phyloP scores from a whole-genome alignment of 2,797 vertebrate species.

The Stomatorhinus walkeri region DNA sequence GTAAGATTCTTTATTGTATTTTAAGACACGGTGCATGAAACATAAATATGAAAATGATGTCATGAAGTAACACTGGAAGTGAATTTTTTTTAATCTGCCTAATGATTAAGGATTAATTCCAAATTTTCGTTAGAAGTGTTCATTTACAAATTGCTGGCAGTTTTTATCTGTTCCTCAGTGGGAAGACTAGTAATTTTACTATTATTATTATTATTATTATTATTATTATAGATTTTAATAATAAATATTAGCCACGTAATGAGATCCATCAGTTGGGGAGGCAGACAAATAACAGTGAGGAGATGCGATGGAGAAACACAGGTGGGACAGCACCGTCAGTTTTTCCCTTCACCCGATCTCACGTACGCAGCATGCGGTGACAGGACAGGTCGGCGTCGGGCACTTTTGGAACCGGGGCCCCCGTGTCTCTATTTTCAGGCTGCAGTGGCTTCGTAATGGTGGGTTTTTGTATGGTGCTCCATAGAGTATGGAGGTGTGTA shows the following conservation, averaged over 20 bases:
- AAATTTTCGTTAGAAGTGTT: not conserved
- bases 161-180: not conserved
- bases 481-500: not conserved
- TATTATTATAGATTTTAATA: not conserved
- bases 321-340: not conserved
- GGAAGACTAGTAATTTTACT: not conserved
- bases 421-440: not conserved
- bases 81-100: not conserved
- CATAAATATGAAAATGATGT: not conserved
- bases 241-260: not conserved
- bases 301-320: not conserved
- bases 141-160: not conserved
- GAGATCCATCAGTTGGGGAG: not conserved
- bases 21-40: not conserved
- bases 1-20: not conserved
- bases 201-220: not conserved
- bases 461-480: not conserved
- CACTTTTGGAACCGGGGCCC: not conserved
- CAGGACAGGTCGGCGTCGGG: not conserved
- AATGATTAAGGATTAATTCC: not conserved
- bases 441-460: not conserved
- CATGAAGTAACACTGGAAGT: not conserved
- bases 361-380: not conserved
- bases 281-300: not conserved
- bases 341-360: not conserved